Evolutionary conservation across 2,888 invertebrate genomes (phyloP).

Genomic region (Agrochola lota): DNA sequence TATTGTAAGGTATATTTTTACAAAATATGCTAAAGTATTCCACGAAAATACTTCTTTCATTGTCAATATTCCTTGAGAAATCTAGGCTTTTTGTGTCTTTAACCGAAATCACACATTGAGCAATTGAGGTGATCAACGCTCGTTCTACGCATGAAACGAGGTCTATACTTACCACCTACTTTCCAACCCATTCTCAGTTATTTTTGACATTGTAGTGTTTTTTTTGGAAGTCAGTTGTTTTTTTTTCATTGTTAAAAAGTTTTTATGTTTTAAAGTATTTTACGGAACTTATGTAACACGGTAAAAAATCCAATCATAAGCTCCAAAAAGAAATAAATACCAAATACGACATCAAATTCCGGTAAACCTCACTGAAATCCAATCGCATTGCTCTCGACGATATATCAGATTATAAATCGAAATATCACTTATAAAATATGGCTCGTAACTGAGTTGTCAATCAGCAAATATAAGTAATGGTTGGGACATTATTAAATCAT

Average conservation of each 20-base stretch:
- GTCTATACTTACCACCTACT: too few relatives aligned
- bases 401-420: constrained; percentile 38
- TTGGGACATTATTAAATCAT: constrained; percentile 17
- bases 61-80: too few relatives aligned
- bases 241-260: too few relatives aligned
- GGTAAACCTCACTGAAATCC: constrained; percentile 24
- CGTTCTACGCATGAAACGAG: background rate
- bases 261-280: too few relatives aligned
- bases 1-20: too few relatives aligned
- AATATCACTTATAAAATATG: constrained; percentile 39
- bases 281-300: background rate
- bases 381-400: constrained; percentile 34
- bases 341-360: constrained; percentile 8
- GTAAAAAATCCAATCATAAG: background rate
- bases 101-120: background rate
- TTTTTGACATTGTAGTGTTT: too few relatives aligned
- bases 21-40: too few relatives aligned
- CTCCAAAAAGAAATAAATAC: background rate
- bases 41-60: too few relatives aligned
- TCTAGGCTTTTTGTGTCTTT: too few relatives aligned
- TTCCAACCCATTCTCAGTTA: too few relatives aligned
- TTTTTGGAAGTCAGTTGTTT: too few relatives aligned
- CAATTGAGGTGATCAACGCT: background rate
- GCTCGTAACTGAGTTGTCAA: constrained; percentile 33
- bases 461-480: constrained; percentile 26